Evolutionary conservation across 2,797 vertebrate genomes (phyloP), one percentile per base, ranked within the genome.

Genomic region (Periparus ater): DNA sequence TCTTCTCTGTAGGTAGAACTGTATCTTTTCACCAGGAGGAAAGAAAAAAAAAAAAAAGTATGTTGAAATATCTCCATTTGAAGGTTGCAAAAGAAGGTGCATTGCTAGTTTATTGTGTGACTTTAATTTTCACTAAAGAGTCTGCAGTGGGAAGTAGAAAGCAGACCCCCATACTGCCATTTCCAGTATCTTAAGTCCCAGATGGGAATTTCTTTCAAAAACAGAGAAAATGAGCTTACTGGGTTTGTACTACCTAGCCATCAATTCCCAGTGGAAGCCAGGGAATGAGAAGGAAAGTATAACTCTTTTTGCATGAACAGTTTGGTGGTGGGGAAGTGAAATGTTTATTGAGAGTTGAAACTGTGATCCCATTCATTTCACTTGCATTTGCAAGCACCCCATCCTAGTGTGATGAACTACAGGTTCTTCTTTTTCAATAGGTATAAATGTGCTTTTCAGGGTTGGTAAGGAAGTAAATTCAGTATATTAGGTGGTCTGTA

Each of bases 121-220:
- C 17, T 84, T 86, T 75, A 61, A 54, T 58, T 81, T 81, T 44
- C 27, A 9, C 18, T 66, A 16, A 47, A n/a, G 19, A 6, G 1
- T 54, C 23, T 47, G 25, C 3, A 67, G 10, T 40, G 13, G 13
- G 10, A 81, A 87, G 66, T 9, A 45, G 30, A 47, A 25, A 80
- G 3, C 10, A 57, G 38, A 32, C 13, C 68, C 17, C 9, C 19
- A 23, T 1, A 1, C 6, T 62, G 22, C 11, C 1, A 0, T 78
- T 84, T 51, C 32, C 54, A 58, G 5, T 61, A 29, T 50, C 9
- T 6, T 44, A 54, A 29, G 7, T 12, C 12, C 7, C 22, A 40
- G 23, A 55, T 36, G 6, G 11, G 27, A 66, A 36, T 54, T 73
- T 60, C 11, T 83, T 84, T 88, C 21, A 16, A 62, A 48, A 91